Evolutionary conservation across 2,113 vertebrate species (phyloP).

Genomic region (Eleginops maclovinus): DNA sequence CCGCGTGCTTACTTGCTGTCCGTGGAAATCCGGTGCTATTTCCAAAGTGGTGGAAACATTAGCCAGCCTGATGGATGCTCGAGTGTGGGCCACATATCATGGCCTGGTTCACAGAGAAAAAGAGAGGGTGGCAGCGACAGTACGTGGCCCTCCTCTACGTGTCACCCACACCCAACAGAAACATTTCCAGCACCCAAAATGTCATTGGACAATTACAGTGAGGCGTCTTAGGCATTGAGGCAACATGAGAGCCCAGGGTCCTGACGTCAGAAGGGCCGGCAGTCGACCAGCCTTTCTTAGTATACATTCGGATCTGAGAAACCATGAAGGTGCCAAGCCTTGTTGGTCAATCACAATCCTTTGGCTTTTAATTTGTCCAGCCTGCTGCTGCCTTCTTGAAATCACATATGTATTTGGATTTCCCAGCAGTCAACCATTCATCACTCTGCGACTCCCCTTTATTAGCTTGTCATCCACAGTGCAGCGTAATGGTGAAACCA

Average conservation of each 20-base stretch:
- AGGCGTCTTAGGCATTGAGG: slow-evolving; percentile 28
- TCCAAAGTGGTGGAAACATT: slow-evolving; percentile 72
- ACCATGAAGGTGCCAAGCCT: slow-evolving; percentile 45
- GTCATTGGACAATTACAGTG: slow-evolving; percentile 70
- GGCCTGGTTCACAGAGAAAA: slow-evolving; percentile 51
- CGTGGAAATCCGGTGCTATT: slow-evolving; percentile 65
- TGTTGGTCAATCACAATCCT: slow-evolving; percentile 46
- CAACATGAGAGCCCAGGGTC: slow-evolving; percentile 49
- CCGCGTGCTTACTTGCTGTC: slow-evolving; percentile 48
- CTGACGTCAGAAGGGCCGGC: slow-evolving; percentile 31
- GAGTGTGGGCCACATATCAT: slow-evolving; percentile 54
- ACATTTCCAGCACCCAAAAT: slow-evolving; percentile 75
- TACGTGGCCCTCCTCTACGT: slow-evolving; percentile 6
- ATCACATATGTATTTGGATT: slow-evolving; percentile 63
- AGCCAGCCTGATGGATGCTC: slow-evolving; percentile 70
- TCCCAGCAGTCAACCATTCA: slow-evolving; percentile 58
- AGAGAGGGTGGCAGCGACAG: slow-evolving; percentile 32
- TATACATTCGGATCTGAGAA: slow-evolving; percentile 30
- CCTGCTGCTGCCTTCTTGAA: slow-evolving; percentile 42
- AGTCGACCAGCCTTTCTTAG: slow-evolving; percentile 32
- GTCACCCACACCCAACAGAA: slow-evolving; percentile 74
- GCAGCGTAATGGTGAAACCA: slow-evolving; percentile 43
- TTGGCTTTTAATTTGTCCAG: slow-evolving; percentile 50
- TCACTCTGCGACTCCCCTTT: slow-evolving; percentile 55
- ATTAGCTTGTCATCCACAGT: slow-evolving; percentile 60